Conservation (phyloP, 35 echinoderm and acorn worm genomes). For the Nesometra sesokonis region DNA sequence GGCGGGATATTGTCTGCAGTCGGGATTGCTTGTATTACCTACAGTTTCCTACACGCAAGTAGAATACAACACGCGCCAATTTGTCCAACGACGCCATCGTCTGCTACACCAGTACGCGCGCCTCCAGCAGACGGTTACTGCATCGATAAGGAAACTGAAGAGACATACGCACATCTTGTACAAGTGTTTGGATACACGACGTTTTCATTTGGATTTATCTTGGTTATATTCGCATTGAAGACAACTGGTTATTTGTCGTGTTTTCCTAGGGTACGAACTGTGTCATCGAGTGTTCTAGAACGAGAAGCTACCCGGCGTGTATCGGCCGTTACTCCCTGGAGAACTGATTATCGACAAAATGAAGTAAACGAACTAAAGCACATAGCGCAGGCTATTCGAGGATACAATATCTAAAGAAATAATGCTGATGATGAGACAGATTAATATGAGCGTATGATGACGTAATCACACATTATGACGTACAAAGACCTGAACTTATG, state of each 20-base stretch:
- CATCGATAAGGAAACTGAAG: neutral
- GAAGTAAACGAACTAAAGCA: too few relatives aligned
- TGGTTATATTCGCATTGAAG: neutral
- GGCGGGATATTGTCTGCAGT: neutral
- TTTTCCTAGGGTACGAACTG: neutral
- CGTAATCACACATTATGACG: too few relatives aligned
- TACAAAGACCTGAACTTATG: too few relatives aligned
- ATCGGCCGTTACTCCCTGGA: neutral
- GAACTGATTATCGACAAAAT: neutral
- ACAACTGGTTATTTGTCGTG: neutral
- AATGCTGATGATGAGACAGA: too few relatives aligned
- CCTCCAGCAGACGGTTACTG: neutral
- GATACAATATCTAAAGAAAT: too few relatives aligned
- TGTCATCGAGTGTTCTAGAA: neutral
- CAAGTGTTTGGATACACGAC: neutral
- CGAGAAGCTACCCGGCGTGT: neutral
- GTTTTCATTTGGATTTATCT: neutral
- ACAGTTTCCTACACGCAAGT: neutral
- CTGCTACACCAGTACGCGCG: too few relatives aligned
- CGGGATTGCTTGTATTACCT: neutral
- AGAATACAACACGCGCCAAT: neutral
- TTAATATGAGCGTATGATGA: too few relatives aligned
- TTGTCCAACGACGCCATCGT: neutral
- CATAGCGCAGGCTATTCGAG: too few relatives aligned
- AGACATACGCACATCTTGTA: neutral